These are phyloP conservation scores for Gibbula magus DNA, from an alignment of 2,888 invertebrate species.

Conservation along the genomic window DNA sequence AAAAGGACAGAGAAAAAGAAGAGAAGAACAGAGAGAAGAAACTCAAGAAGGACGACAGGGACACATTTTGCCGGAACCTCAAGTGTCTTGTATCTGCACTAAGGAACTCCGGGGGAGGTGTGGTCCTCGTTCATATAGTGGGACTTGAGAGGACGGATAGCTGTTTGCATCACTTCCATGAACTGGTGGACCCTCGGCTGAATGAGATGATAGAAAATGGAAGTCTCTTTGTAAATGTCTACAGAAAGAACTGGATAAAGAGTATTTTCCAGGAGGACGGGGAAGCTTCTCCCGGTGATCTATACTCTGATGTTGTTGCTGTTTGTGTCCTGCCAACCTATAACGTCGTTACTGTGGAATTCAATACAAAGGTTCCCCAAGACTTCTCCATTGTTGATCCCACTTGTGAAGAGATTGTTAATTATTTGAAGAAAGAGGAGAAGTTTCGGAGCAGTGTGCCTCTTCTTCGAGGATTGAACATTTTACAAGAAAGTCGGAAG, in stretches of 20 bases:
- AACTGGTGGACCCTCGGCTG: not conserved
- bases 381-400: not conserved
- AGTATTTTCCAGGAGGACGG: too few species aligned
- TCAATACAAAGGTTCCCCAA: not conserved
- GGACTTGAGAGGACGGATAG: not conserved
- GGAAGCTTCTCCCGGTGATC: too few species aligned
- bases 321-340: not conserved
- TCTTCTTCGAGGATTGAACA: not conserved
- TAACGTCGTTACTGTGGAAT: not conserved
- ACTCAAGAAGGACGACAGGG: not conserved
- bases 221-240: not conserved
- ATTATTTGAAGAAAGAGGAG: not conserved
- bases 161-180: not conserved
- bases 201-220: slow-evolving; percentile 3
- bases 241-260: not conserved
- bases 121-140: not conserved
- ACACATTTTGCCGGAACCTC: not conserved
- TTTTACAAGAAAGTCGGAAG: not conserved
- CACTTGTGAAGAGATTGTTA: not conserved
- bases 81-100: not conserved
- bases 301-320: not conserved
- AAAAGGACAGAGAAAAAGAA: too few species aligned
- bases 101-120: not conserved
- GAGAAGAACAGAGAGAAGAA: too few species aligned
- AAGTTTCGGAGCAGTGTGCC: not conserved